Base-by-base conservation (phyloP, 2,113 vertebrate genomes). In the Microtus pennsylvanicus region DNA sequence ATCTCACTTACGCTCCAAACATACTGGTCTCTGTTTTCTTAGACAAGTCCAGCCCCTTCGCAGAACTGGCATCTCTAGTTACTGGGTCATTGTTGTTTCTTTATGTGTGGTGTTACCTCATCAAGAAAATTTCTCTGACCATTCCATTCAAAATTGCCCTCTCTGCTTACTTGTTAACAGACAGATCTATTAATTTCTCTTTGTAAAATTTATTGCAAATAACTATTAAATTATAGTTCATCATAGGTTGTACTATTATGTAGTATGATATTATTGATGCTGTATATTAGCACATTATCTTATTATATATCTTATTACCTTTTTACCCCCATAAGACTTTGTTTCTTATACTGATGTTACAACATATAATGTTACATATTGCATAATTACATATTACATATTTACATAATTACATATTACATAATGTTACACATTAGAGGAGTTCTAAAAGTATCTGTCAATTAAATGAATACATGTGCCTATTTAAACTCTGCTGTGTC, bases 111-210 rank as follows among this genome's bases (percentile, higher is more conserved):
- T 74, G 35, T 58, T n/a, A 76, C 58, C 50, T 87, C 35, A 52
- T 90, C 61, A 86, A 87, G 30, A 91, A 67, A 80, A 61, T 38
- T 87, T 55, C 95, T 93, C 67, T 92, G 38, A 89, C 63, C 93
- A 52, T 89, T 75, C 82, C 74, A 17, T 81, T 95, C 42, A 80
- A 96, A 94, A 83, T 9, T 22, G 5, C 45, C 69, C 94, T 82
- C 19, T 65, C 82, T 61, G 7, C 92, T 96, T 69, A 93, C 30
- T 90, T 95, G 78, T 87, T 94, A 86, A 69, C 10, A 70, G 8
- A 89, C 7, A n/a, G 83, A 35, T 24, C 33, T 78, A 89, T 13
- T 70, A 76, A 28, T 76, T 91, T 95, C 42, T 65, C 82, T 95
- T 90, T 52, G 50, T 50, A 91, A 35, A 93, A 75, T 30, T 76